phyloP scores from a whole-genome alignment of 2,113 vertebrate genomes.

The Capra hircus region DNA sequence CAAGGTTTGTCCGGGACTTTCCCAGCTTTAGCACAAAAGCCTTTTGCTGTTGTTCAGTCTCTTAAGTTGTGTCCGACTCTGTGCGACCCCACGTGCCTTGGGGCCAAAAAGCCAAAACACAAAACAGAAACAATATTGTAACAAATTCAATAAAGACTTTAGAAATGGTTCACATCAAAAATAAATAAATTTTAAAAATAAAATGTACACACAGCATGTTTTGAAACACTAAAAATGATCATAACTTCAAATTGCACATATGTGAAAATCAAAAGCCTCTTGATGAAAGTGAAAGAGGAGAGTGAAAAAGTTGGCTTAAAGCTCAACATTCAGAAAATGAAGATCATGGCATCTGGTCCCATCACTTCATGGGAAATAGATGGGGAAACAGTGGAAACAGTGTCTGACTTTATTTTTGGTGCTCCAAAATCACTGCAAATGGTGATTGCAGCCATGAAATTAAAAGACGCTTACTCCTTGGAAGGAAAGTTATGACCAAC shows the following conservation, averaged over 20 bases:
- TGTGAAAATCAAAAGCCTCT: not conserved
- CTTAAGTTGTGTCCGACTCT: not conserved
- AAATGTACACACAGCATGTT: not conserved
- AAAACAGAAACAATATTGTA: not conserved
- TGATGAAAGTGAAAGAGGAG: too few relatives aligned
- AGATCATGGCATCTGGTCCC: too few relatives aligned
- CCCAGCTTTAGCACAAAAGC: not conserved
- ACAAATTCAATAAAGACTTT: not conserved
- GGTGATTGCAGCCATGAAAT: too few relatives aligned
- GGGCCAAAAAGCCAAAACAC: not conserved
- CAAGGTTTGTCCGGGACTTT: not conserved
- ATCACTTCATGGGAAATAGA: too few relatives aligned
- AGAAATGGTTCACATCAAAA: not conserved
- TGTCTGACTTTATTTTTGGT: too few relatives aligned
- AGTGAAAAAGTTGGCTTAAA: too few relatives aligned
- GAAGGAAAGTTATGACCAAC: too few relatives aligned
- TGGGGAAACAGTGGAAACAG: too few relatives aligned
- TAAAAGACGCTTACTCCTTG: too few relatives aligned
- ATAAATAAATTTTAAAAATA: not conserved
- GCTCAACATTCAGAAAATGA: too few relatives aligned
- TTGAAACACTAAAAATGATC: constrained; percentile 1
- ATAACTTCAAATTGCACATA: not conserved
- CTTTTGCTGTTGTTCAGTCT: not conserved
- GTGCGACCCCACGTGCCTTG: not conserved
- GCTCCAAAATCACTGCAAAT: too few relatives aligned